Base-by-base conservation (phyloP, 2,797 vertebrate species). In the Scarus forsteni region DNA sequence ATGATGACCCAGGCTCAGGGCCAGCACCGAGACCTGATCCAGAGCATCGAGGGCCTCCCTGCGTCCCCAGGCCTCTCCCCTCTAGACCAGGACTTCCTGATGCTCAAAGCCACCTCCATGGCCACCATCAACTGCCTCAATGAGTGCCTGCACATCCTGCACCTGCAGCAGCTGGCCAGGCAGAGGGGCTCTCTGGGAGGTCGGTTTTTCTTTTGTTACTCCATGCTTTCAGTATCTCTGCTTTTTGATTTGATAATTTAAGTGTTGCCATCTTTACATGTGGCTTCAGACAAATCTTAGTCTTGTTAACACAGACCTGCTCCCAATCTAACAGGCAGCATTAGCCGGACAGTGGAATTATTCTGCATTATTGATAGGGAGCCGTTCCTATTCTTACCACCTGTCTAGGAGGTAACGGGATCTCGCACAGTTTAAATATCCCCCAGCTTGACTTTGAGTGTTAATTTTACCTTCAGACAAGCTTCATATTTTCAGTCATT, bases 101-200 rank as follows among this genome's bases (percentile, higher is more conserved):
- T 99, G 95, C 96, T 99, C 56, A 99, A 99, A 90, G 98, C 98
- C 81, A 99, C 98, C 10, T 99, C 98, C 55, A 96, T 97, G 96
- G 98, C 98, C 83, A 99, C 98, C 61, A 97, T 99, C 96, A 97
- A 95, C 93, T 99, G 98, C 90, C 95, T 99, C 84, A 96, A 95
- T 50, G 98, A 99, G 91, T 99, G 98, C 89, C 96, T 99, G 88
- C 96, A 98, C 80, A 99, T 99, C 89, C 95, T 99, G 45, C 97
- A 99, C 88, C 92, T 99, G 78, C 98, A 99, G 81, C 97, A 99
- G 76, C 91, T 96, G 40, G 96, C 97, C 55, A 93, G 96, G 1
- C 97, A 97, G 80, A 96, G 94, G 63, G 87, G 94, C 69, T 92
- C 95, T 38, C 89, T 98, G 60, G 93, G 94, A 91, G 97, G 97